A percentile compares a stretch with the other conserved stretches of the same genome.
These are phyloP conservation scores for Uropetala carovei DNA, from an alignment of 2,888 invertebrate species.

Conservation along the genomic window DNA sequence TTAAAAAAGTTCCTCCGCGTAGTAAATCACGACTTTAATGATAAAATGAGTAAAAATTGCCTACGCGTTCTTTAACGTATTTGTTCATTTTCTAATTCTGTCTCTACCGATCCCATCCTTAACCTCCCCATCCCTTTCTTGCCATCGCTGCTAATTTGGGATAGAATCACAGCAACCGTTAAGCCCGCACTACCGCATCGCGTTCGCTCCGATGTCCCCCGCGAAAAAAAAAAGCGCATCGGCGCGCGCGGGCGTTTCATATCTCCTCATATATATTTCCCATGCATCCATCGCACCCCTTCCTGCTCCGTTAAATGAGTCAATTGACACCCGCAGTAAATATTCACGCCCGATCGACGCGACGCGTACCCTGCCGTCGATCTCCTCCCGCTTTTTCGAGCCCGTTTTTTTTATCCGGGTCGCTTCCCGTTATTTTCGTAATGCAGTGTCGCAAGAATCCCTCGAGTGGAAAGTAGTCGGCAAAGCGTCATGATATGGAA, in stretches of 20 bases:
- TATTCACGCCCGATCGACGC: conserved; percentile 1
- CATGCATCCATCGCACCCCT: background rate
- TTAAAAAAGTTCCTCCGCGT: too few species aligned
- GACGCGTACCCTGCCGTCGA: background rate
- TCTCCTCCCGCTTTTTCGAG: background rate
- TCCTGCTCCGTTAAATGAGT: background rate
- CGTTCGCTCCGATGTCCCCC: background rate
- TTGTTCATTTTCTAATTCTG: too few species aligned
- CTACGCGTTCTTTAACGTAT: too few species aligned
- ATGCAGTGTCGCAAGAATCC: background rate
- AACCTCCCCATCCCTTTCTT: too few species aligned
- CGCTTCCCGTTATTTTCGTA: background rate
- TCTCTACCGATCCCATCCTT: too few species aligned
- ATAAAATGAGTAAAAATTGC: too few species aligned
- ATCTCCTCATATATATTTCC: background rate
- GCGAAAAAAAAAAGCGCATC: background rate
- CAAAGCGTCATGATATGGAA: background rate
- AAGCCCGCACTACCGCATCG: background rate
- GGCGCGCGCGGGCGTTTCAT: background rate
- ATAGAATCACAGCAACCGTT: too few species aligned
- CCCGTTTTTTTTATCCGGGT: background rate
- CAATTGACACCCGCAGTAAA: conserved; percentile 23
- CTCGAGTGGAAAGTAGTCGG: background rate
- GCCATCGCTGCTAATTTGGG: too few species aligned
- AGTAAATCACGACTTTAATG: too few species aligned